Conservation (phyloP, 2,113 vertebrate species). For the Talpa occidentalis region DNA sequence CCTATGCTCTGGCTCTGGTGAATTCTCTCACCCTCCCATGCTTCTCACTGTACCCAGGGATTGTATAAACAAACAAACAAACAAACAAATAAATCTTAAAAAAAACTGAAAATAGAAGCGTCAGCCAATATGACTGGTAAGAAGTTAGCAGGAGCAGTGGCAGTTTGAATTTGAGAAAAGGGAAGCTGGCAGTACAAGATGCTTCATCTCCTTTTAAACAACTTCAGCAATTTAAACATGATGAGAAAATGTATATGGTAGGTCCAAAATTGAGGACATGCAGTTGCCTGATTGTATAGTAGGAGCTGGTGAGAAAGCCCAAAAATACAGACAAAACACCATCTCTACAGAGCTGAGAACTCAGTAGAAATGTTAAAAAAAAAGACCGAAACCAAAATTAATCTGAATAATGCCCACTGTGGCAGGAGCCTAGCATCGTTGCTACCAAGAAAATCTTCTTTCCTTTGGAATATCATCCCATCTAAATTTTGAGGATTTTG, state of each 20-base stretch:
- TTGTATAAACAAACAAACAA: too few species aligned
- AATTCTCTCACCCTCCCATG: too few species aligned
- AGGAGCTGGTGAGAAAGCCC: neutral
- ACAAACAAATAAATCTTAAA: too few species aligned
- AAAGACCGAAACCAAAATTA: neutral
- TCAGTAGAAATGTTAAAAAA: neutral
- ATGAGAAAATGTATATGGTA: neutral
- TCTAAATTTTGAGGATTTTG: conserved; percentile 28
- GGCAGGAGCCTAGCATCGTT: neutral
- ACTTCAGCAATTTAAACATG: neutral
- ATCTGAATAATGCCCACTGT: neutral
- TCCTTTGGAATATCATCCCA: neutral
- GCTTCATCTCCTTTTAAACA: neutral
- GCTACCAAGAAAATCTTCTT: neutral
- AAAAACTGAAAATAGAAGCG: neutral
- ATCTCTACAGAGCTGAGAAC: neutral
- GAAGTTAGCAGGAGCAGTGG: neutral
- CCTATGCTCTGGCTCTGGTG: too few species aligned
- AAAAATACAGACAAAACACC: neutral
- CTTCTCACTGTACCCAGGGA: too few species aligned
- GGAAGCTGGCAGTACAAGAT: neutral
- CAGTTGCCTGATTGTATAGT: neutral
- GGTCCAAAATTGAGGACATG: neutral
- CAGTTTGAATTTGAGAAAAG: neutral
- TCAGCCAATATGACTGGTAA: neutral